These are phyloP conservation scores for Alcedo quadribrachys DNA, from an alignment of 2,797 vertebrate species.

Conservation along the genomic window DNA sequence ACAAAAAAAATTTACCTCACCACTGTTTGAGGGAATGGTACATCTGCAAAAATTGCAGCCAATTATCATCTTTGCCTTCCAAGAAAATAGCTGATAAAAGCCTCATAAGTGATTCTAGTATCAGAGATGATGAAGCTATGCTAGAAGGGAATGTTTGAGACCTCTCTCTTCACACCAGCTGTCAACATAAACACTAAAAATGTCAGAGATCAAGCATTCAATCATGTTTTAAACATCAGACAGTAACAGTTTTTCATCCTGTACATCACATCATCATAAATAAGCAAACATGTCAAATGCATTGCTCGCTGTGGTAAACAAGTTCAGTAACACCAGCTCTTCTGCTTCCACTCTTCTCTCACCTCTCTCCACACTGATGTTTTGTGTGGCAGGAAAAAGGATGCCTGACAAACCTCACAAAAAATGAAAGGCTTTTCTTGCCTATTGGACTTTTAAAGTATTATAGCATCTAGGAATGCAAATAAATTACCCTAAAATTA, in stretches of 20 bases:
- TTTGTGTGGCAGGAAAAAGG: background rate
- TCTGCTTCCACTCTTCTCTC: background rate
- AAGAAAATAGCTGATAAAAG: background rate
- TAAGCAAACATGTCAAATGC: background rate
- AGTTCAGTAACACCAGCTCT: background rate
- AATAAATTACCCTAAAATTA: background rate
- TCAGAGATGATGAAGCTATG: background rate
- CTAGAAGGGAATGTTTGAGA: background rate
- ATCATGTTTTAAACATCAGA: slow-evolving; percentile 34
- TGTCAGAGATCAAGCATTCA: background rate
- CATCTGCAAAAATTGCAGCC: background rate
- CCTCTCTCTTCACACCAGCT: background rate
- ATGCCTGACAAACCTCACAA: background rate
- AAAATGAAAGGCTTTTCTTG: background rate
- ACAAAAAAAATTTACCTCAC: background rate
- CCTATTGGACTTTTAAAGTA: background rate
- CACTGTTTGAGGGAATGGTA: background rate
- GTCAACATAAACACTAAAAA: background rate
- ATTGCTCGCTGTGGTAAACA: background rate
- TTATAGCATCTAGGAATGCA: background rate
- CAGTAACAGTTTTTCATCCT: background rate
- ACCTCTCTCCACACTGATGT: background rate
- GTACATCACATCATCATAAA: background rate
- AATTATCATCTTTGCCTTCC: background rate
- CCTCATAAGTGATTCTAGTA: background rate